A percentile compares a stretch with the other conserved stretches of the same genome.
phyloP scores from a whole-genome alignment of 2,113 vertebrate genomes.

The human (Homo sapiens) region DNA sequence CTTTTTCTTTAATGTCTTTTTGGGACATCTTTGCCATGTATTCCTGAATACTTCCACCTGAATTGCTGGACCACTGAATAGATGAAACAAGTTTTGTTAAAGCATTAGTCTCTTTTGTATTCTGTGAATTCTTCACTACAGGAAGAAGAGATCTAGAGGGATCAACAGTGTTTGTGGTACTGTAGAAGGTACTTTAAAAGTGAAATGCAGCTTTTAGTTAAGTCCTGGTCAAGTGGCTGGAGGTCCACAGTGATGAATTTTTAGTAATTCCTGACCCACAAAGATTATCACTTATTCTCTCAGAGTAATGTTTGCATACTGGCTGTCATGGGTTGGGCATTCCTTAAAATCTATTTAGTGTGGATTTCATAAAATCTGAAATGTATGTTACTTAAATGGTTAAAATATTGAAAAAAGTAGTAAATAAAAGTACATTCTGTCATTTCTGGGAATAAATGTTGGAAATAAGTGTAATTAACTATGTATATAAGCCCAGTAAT shows the following conservation, averaged over 20 bases:
- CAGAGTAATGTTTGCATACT: background rate
- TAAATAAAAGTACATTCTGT: background rate
- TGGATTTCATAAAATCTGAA: background rate
- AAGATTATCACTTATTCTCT: background rate
- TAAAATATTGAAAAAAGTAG: background rate
- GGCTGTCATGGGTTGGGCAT: background rate
- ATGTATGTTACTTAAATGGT: background rate
- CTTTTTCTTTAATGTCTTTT: background rate
- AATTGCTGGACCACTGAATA: background rate
- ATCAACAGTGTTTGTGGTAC: background rate
- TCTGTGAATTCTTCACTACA: background rate
- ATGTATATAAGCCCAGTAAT: background rate
- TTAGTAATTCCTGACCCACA: background rate
- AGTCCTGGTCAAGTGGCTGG: background rate
- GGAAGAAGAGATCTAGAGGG: background rate
- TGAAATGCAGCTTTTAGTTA: background rate
- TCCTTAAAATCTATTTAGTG: background rate
- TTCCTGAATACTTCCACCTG: background rate
- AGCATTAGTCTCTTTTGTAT: background rate
- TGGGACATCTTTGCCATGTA: background rate
- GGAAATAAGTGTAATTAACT: background rate
- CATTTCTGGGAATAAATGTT: background rate
- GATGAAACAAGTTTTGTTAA: background rate
- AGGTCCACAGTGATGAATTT: background rate
- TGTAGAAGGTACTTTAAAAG: background rate